phyloP scores from a whole-genome alignment of 1,140 invertebrate species.

The Latrodectus geometricus region DNA sequence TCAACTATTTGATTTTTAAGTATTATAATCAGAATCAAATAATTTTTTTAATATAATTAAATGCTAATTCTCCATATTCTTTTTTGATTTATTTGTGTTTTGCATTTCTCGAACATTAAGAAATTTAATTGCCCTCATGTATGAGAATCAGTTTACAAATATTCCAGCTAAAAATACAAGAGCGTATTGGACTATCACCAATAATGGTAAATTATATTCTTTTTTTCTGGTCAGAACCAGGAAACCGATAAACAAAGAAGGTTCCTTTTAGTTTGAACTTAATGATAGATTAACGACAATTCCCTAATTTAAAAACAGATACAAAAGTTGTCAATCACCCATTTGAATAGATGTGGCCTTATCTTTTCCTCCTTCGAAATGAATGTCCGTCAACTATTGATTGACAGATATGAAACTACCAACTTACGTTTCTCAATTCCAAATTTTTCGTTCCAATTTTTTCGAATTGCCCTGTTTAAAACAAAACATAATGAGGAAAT shows the following conservation, averaged over 20 bases:
- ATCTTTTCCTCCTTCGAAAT: neutral
- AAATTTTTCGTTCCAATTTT: slow-evolving; percentile 15
- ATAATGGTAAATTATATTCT: neutral
- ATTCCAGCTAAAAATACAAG: no score
- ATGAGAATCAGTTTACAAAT: no score
- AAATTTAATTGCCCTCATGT: no score
- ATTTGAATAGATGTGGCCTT: slow-evolving; percentile 11
- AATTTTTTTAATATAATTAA: no score
- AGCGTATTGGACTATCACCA: no score
- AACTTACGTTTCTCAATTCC: neutral
- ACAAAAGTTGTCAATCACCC: slow-evolving; percentile 47
- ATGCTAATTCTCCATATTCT: no score
- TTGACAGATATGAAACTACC: slow-evolving; percentile 36
- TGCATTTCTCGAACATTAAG: no score
- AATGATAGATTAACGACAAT: slow-evolving; percentile 52
- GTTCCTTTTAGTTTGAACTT: neutral
- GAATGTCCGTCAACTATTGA: slow-evolving; percentile 12
- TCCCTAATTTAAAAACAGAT: slow-evolving; percentile 10
- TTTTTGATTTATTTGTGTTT: no score
- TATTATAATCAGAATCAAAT: no score
- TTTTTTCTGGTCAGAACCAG: slow-evolving; percentile 26
- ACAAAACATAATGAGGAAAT: slow-evolving; percentile 40
- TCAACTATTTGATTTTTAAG: no score
- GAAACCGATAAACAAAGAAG: slow-evolving; percentile 17
- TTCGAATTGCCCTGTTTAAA: neutral